A percentile compares a stretch with the other conserved stretches of the same genome.
These are phyloP conservation scores for Meta bourneti DNA, from an alignment of 2,888 invertebrate genomes.

Conservation along the genomic window DNA sequence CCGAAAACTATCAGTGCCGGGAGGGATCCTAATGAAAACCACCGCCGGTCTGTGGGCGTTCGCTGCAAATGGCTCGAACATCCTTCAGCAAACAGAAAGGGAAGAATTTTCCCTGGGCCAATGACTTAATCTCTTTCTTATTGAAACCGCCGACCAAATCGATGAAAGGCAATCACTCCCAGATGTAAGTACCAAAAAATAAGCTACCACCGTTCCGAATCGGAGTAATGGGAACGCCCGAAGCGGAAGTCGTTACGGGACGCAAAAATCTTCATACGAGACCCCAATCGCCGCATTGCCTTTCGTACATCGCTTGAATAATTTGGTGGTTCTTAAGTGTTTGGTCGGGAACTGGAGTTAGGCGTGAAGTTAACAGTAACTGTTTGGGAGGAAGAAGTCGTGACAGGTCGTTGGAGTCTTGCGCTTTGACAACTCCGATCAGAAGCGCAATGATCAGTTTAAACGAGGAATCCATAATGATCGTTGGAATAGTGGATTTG, in stretches of 20 bases:
- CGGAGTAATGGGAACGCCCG: neutral
- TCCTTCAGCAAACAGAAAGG: neutral
- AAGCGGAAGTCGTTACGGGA: neutral
- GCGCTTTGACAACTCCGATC: too few species aligned
- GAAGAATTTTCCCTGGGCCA: neutral
- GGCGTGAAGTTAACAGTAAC: neutral
- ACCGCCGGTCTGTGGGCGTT: neutral
- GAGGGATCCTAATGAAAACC: neutral
- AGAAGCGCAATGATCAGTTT: too few species aligned
- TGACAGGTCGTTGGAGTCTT: too few species aligned
- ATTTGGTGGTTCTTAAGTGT: neutral
- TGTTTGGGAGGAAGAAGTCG: neutral
- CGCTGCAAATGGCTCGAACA: neutral
- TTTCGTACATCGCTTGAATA: too few species aligned
- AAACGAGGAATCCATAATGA: too few species aligned
- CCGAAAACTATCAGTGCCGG: neutral
- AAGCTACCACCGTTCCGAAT: neutral
- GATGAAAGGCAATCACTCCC: constrained; percentile 15
- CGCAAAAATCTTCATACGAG: too few species aligned
- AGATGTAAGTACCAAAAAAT: neutral
- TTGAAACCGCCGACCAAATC: constrained; percentile 5
- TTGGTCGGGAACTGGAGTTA: neutral
- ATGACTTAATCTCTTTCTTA: constrained; percentile 17
- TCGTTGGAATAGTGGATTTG: too few species aligned
- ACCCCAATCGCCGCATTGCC: too few species aligned